Evolutionary conservation across 2,888 invertebrate genomes (phyloP).

Genomic region (Diadromus collaris): DNA sequence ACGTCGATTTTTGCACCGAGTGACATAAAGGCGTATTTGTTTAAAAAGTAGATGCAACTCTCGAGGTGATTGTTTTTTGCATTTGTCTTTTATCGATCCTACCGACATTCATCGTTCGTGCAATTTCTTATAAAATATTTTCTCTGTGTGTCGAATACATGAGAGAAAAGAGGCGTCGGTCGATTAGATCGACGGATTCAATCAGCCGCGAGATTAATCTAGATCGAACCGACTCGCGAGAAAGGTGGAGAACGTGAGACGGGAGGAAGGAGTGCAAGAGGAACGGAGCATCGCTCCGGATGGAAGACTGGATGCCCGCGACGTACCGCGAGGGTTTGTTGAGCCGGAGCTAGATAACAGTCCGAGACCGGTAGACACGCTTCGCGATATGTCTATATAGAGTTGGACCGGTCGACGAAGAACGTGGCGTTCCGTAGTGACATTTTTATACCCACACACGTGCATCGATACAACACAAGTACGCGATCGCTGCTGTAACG

Average conservation of each 20-base stretch:
- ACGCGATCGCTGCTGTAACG: not conserved
- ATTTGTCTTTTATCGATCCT: too few relatives aligned
- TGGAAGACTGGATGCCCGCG: conserved; percentile 3
- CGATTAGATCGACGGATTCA: conserved; percentile 43
- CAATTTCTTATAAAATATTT: conserved; percentile 18
- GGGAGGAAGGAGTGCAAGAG: not conserved
- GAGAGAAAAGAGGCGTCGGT: not conserved
- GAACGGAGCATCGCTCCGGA: conserved; percentile 18
- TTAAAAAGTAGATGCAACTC: too few relatives aligned
- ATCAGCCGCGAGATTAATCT: conserved; percentile 40
- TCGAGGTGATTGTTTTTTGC: too few relatives aligned
- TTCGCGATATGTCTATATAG: conserved; percentile 32
- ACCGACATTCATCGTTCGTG: not conserved
- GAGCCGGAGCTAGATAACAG: conserved; percentile 37
- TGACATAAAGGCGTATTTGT: too few relatives aligned
- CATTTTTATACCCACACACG: conserved; percentile 13
- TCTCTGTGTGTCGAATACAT: not conserved
- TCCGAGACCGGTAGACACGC: conserved; percentile 27
- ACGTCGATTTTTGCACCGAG: too few relatives aligned
- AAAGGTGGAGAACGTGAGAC: conserved; percentile 1
- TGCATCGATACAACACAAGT: not conserved
- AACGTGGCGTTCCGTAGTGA: conserved; percentile 27
- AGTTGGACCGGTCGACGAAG: conserved; percentile 32
- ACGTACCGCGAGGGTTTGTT: conserved; percentile 33
- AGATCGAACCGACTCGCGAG: not conserved